These are phyloP conservation scores for Corythornis cristatus DNA, from an alignment of 2,113 vertebrate genomes.

Conservation along the genomic window DNA sequence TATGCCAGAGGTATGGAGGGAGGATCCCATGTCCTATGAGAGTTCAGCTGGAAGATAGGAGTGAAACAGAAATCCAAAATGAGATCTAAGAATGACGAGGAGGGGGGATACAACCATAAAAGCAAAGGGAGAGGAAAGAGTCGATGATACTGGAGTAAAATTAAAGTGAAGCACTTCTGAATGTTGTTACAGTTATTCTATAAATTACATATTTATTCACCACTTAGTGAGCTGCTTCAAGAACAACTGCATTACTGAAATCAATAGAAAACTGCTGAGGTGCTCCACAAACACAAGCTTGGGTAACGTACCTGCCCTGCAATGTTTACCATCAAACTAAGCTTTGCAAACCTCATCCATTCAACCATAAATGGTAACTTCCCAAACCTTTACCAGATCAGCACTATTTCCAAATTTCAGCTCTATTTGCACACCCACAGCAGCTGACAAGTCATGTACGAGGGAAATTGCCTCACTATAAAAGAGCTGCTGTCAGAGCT, in stretches of 20 bases:
- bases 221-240: neutral
- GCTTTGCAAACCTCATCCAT: slow-evolving; percentile 1
- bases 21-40: neutral
- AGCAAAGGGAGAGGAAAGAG: neutral
- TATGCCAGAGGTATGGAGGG: neutral
- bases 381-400: slow-evolving; percentile 2
- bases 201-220: neutral
- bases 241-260: slow-evolving; percentile 10
- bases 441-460: slow-evolving; percentile 54
- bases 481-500: slow-evolving; percentile 37
- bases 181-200: neutral
- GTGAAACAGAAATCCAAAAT: neutral
- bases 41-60: neutral
- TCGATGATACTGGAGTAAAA: neutral
- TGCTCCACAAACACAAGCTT: neutral
- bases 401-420: slow-evolving; percentile 44
- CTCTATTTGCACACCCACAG: slow-evolving; percentile 48
- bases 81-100: neutral
- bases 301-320: neutral
- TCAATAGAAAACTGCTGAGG: neutral
- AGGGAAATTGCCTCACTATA: slow-evolving; percentile 44
- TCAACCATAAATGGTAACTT: slow-evolving; percentile 17
- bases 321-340: neutral
- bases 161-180: neutral
- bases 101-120: neutral